Percentiles rank a stretch among this genome's conserved stretches.
These are phyloP conservation scores for Watsonalla cultraria DNA, from an alignment of 2,888 invertebrate species.

Conservation along the genomic window DNA sequence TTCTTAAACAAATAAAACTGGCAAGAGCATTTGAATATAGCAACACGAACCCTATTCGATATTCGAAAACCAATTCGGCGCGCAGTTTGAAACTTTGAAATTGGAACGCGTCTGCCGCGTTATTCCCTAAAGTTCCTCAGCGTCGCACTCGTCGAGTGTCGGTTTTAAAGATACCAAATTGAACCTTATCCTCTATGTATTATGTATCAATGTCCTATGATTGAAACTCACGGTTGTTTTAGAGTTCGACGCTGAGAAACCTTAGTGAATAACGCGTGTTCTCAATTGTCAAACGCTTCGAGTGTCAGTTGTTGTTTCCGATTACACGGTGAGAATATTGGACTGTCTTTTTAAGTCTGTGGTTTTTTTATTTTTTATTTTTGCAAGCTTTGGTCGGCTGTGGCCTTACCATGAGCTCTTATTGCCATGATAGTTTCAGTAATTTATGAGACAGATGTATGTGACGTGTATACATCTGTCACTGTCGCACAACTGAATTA, in stretches of 20 bases:
- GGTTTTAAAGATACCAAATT: too few species aligned
- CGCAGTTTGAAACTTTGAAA: constrained; percentile 16
- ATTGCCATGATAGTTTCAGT: too few species aligned
- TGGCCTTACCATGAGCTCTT: neutral
- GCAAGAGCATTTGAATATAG: neutral
- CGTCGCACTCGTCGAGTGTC: too few species aligned
- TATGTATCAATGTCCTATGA: too few species aligned
- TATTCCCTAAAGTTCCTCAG: too few species aligned
- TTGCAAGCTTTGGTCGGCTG: neutral
- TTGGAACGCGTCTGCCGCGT: constrained; percentile 14
- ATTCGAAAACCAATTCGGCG: constrained; percentile 1
- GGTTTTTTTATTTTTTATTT: neutral
- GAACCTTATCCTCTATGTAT: too few species aligned
- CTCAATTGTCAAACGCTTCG: constrained; percentile 17
- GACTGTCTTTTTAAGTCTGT: constrained; percentile 4
- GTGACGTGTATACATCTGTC: too few species aligned
- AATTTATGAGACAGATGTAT: too few species aligned
- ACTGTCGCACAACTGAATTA: too few species aligned
- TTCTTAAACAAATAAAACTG: neutral
- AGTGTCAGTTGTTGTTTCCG: constrained; percentile 16
- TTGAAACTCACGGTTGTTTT: too few species aligned
- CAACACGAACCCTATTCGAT: neutral
- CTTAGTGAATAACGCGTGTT: too few species aligned
- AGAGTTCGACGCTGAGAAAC: too few species aligned
- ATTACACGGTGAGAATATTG: constrained; percentile 10